These are phyloP conservation scores for Shinisaurus crocodilurus DNA, from an alignment of 2,113 vertebrate species.

Conservation along the genomic window DNA sequence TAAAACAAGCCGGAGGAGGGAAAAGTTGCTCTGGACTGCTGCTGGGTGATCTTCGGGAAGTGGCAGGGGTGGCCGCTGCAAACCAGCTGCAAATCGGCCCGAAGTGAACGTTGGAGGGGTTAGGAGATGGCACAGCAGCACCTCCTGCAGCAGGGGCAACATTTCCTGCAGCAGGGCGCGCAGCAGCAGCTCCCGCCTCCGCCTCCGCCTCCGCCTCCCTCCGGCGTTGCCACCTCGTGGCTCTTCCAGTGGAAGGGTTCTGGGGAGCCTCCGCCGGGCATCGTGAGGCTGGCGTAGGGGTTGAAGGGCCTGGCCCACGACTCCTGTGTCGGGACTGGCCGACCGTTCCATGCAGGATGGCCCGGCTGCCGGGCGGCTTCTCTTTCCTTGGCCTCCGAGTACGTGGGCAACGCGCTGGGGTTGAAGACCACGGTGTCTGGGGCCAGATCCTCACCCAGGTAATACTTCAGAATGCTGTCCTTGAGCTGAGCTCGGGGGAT, in stretches of 20 bases:
- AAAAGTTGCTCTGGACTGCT: too few species aligned
- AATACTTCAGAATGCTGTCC: conserved; percentile 70
- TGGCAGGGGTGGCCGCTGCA: too few species aligned
- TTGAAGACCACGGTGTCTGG: conserved; percentile 69
- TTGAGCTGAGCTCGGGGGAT: conserved; percentile 82
- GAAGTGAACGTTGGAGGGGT: accelerated
- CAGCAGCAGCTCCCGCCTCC: conserved; percentile 46
- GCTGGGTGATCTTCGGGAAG: background rate
- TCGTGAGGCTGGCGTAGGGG: conserved; percentile 72
- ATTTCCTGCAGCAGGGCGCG: background rate
- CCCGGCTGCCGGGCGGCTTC: accelerated
- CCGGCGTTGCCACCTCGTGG: conserved; percentile 57
- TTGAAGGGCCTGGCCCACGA: conserved; percentile 69
- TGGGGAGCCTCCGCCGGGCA: conserved; percentile 4
- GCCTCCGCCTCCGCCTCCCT: conserved; percentile 29
- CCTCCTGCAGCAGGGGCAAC: conserved; percentile 69
- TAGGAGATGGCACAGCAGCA: conserved; percentile 72
- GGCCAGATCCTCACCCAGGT: conserved; percentile 64
- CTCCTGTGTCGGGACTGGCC: conserved; percentile 9
- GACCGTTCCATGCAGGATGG: background rate
- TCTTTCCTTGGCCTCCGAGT: background rate
- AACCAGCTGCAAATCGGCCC: background rate
- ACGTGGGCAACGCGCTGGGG: conserved; percentile 35
- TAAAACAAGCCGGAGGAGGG: background rate
- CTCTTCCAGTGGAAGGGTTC: conserved; percentile 62